Evolutionary conservation across 2,797 vertebrate genomes (phyloP), one percentile per base, ranked within the genome.

Genomic region (Crocodylus rhombifer): DNA sequence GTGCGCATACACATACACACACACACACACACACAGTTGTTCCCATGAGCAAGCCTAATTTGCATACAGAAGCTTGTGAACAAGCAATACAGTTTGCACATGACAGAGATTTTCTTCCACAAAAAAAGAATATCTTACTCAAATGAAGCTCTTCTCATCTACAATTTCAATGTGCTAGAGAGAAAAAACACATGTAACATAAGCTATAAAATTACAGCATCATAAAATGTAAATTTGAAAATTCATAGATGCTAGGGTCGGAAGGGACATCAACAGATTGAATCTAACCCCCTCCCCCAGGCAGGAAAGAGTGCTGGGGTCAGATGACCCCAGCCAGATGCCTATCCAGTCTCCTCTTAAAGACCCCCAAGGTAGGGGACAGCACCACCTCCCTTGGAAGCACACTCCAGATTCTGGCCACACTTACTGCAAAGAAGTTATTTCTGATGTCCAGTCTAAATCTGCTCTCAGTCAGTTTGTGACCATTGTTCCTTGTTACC

Each of bases 151-250:
- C 93, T 80, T 82, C 93, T 95, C 87, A 96, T 95, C 87, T 97
- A 84, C 77, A 95, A 96, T 94, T 93, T 96, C 92, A 86, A 88
- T 93, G 97, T 94, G 95, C 95, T 93, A 96, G 62, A 92, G 95
- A 95, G 87, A 96, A 92, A 96, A 82, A 92, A 61, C 1, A 13
- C 61, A 96, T 96, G 93, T 89, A 96, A 95, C 91, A 97, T 77
- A 94, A 95, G 94, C 95, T 97, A 93, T 75, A 97, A 97, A 97
- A 97, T 97, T 97, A 96, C 96, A 96, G 86, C 90, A 96, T 97
- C 56, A 30, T 65, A 83, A 91, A 87, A 57, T 92, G 88, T 86
- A 90, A 94, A 96, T 94, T 56, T 95, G 91, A 96, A 96, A 96
- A 95, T 93, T 95, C 96, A 96, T 36, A 95, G 82, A 97, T 96